A percentile compares a stretch with the other conserved stretches of the same genome.
Evolutionary conservation across 2,797 vertebrate species (phyloP).

Genomic region (Oophaga sylvatica): DNA sequence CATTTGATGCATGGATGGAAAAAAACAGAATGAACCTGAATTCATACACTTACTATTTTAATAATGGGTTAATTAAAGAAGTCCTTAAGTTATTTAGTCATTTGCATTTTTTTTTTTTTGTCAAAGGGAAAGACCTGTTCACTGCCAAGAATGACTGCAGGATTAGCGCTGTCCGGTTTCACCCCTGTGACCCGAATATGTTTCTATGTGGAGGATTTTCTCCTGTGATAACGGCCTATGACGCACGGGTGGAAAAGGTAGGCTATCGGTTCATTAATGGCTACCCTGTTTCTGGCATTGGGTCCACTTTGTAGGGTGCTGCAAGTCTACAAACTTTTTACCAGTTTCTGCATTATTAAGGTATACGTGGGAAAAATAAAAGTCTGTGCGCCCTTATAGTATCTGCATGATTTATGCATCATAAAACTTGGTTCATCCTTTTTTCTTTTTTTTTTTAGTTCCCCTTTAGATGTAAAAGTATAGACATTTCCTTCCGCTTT

Average conservation of each 20-base stretch:
- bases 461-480: neutral
- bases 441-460: neutral
- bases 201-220: conserved; percentile 93
- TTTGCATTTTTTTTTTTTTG: conserved; percentile 21
- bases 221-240: conserved; percentile 89
- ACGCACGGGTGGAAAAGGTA: conserved; percentile 87
- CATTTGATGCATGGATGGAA: conserved; percentile 1
- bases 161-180: conserved; percentile 81
- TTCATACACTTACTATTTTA: conserved; percentile 7
- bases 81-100: neutral
- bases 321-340: too few relatives aligned
- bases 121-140: conserved; percentile 81
- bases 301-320: too few relatives aligned
- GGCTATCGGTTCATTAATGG: neutral
- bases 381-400: too few relatives aligned
- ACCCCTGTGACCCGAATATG: conserved; percentile 81
- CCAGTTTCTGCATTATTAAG: too few relatives aligned
- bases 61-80: conserved; percentile 5
- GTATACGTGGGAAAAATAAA: too few relatives aligned
- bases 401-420: too few relatives aligned
- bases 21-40: neutral
- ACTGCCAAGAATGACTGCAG: conserved; percentile 83
- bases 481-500: neutral
- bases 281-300: too few relatives aligned
- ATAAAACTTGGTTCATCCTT: too few relatives aligned